These are phyloP conservation scores for Trematocara zebra DNA, from an alignment of 2,113 vertebrate genomes.

Conservation along the genomic window DNA sequence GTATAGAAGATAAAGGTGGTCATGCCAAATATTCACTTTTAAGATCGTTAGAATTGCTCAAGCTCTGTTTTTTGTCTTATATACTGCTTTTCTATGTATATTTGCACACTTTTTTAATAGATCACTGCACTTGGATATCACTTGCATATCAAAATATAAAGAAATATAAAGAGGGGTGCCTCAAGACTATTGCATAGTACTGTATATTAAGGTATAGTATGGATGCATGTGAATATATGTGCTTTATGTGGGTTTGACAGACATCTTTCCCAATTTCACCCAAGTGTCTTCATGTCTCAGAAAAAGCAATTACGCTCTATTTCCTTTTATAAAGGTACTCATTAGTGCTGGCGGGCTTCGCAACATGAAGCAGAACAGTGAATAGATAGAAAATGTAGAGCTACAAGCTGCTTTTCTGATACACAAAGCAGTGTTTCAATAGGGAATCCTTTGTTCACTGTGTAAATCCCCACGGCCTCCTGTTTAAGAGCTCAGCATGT, in stretches of 20 bases:
- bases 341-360: constrained; percentile 59
- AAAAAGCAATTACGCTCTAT: constrained; percentile 54
- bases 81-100: background rate
- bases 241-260: constrained; percentile 19
- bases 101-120: background rate
- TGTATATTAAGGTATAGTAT: background rate
- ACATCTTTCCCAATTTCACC: background rate
- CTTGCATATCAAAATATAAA: background rate
- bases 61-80: background rate
- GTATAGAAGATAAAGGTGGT: background rate
- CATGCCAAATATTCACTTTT: background rate
- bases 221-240: background rate
- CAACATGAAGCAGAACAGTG: constrained; percentile 62
- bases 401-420: constrained; percentile 40
- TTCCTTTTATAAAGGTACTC: constrained; percentile 54
- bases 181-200: background rate
- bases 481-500: constrained; percentile 42
- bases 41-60: background rate
- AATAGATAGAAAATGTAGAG: constrained; percentile 39
- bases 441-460: constrained; percentile 58
- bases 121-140: background rate
- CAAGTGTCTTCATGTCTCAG: background rate
- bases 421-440: constrained; percentile 50
- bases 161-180: background rate
- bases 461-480: constrained; percentile 52